A percentile compares a stretch with the other conserved stretches of the same genome.
These are phyloP conservation scores for Papilio gigon DNA, from an alignment of 2,888 invertebrate genomes.

Conservation along the genomic window DNA sequence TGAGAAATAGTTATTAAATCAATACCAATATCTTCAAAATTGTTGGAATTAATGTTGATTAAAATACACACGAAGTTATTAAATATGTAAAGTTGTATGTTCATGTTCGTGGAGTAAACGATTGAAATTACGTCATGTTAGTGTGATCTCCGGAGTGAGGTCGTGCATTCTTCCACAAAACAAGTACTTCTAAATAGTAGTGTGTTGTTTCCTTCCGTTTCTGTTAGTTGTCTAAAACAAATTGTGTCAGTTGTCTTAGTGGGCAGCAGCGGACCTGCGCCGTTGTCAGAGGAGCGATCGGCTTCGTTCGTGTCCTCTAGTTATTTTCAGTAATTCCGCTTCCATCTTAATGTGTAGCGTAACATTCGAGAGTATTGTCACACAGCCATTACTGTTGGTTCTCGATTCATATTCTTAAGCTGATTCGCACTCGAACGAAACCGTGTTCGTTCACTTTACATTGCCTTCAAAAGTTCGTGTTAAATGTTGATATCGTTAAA, in stretches of 20 bases:
- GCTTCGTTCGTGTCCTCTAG: constrained; percentile 51
- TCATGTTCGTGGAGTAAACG: not conserved
- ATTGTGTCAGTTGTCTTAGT: constrained; percentile 15
- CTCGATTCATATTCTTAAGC: constrained; percentile 6
- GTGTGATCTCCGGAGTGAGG: too few relatives aligned
- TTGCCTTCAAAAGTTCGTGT: not conserved
- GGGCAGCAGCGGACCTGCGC: constrained; percentile 14
- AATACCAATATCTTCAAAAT: constrained; percentile 7
- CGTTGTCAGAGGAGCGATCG: constrained; percentile 42
- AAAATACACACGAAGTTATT: not conserved
- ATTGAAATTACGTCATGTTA: too few relatives aligned
- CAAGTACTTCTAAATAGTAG: too few relatives aligned
- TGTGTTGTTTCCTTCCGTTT: too few relatives aligned
- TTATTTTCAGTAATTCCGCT: constrained; percentile 58
- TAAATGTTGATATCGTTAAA: not conserved
- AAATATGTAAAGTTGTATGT: constrained; percentile 14
- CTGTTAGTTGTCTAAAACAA: constrained; percentile 24
- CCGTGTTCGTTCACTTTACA: not conserved
- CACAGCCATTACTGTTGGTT: constrained; percentile 13
- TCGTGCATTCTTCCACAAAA: too few relatives aligned
- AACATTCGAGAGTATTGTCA: constrained; percentile 46
- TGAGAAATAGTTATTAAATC: constrained; percentile 27
- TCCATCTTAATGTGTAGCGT: constrained; percentile 53
- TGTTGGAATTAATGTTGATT: not conserved
- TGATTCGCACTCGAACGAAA: constrained; percentile 23